Conservation (phyloP, 2,797 vertebrate species). For the Pipistrellus nathusii region DNA sequence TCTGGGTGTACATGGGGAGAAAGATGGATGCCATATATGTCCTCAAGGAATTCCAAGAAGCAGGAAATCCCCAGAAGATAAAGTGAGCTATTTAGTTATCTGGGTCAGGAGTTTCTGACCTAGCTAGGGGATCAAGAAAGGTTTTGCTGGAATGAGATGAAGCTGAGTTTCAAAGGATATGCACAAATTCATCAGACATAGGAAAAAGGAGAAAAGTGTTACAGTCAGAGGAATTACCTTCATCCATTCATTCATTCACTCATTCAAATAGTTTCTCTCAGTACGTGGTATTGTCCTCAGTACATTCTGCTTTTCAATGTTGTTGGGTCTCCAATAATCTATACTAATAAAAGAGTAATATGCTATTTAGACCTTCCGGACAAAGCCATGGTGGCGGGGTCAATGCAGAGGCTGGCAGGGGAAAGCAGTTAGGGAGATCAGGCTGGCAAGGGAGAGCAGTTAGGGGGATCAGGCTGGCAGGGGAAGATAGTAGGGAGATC, state of each 20-base stretch:
- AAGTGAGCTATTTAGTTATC: neutral
- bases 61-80: neutral
- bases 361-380: too few species aligned
- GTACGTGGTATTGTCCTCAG: neutral
- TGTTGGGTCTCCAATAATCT: neutral
- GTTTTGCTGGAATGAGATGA: neutral
- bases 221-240: neutral
- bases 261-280: neutral
- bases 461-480: too few species aligned
- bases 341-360: too few species aligned
- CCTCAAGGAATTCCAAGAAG: neutral
- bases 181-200: neutral
- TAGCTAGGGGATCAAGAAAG: neutral
- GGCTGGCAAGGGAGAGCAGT: too few species aligned
- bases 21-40: neutral
- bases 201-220: neutral
- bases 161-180: neutral
- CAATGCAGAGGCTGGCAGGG: too few species aligned
- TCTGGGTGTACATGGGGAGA: neutral
- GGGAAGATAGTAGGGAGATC: too few species aligned
- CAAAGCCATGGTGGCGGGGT: too few species aligned
- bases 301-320: neutral
- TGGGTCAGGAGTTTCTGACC: neutral
- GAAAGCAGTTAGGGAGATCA: too few species aligned
- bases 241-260: neutral